Evolutionary conservation across 2,113 vertebrate genomes (phyloP), one percentile per base, ranked within the genome.

Genomic region (Actinemys pallida): DNA sequence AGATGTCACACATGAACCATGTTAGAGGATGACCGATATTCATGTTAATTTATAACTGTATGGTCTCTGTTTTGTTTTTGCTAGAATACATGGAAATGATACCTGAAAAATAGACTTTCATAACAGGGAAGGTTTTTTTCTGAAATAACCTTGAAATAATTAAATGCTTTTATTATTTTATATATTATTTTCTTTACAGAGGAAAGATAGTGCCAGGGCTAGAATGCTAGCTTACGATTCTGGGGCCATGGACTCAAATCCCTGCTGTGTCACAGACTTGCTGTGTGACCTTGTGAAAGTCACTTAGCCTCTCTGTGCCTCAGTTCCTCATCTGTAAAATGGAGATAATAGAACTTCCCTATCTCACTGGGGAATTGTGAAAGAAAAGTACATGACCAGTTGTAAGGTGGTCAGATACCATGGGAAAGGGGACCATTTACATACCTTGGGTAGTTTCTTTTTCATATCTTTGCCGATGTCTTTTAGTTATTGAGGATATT

Each of bases 191-290:
- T 17, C 42, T 86, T 72, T 31, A 10, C n/a, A 3, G 3, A 79
- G 82, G 14, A 92, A 90, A 89, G 47, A 75, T 65, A 27, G 53
- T 5, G 62, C 13, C 31, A 54, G 39, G 52, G 79, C 89, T n/a
- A 69, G 11, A 2, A 42, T 10, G 88, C 39, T 87, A 5, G 1
- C 6, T 89, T 89, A 83, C 14, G 49, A 24, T 65, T 94, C 25
- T 87, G 11, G 7, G 84, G 42, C 62, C 84, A 93, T 93, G 20
- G 85, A 90, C 85, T 87, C 76, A 91, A 87, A 22, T 80, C 20
- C 6, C 4, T 86, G 7, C 49, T 86, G 65, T 79, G 5, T 65
- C 42, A 72, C 8, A 22, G 0, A 2, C 69, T 82, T 39, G 57
- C 4, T 11, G 10, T 39, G 53, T 78, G 39, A 82, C 75, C 42